Conservation (phyloP, 2,113 vertebrate species). For the Porphyrio hochstetteri region DNA sequence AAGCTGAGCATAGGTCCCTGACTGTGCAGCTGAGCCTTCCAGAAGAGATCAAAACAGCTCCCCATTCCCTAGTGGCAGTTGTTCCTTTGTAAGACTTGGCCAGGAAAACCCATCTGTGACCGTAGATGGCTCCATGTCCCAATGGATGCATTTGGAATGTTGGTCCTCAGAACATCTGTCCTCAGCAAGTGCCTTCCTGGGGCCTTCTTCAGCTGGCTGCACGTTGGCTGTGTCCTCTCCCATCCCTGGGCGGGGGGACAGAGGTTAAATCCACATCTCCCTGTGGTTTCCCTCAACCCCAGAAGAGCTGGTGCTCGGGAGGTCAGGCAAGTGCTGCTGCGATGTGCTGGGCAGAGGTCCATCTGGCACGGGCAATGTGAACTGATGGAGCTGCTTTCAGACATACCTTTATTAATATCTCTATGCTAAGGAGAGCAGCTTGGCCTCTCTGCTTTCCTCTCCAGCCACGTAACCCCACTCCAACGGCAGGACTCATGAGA, state of each 20-base stretch:
- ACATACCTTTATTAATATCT: conserved; percentile 58
- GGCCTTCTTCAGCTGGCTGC: neutral
- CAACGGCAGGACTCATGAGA: neutral
- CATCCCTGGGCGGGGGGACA: neutral
- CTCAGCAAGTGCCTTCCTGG: neutral
- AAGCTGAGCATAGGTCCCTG: neutral
- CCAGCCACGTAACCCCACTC: neutral
- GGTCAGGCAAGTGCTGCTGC: neutral
- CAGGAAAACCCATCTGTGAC: conserved; percentile 10
- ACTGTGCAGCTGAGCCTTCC: neutral
- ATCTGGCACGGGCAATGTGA: conserved; percentile 56
- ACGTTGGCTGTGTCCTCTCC: neutral
- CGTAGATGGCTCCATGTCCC: conserved; percentile 26
- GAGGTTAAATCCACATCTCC: conserved; percentile 50
- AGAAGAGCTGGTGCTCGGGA: conserved; percentile 7
- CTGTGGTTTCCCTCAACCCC: conserved; percentile 5
- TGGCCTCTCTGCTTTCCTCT: neutral
- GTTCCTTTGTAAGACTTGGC: neutral
- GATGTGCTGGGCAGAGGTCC: conserved; percentile 38
- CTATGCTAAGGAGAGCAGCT: neutral
- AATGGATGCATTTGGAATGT: neutral
- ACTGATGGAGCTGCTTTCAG: neutral
- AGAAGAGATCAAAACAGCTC: conserved; percentile 4
- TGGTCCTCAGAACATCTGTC: neutral
- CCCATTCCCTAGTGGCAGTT: neutral